Base-by-base conservation (phyloP, 1,140 invertebrate genomes). In the Caerostris extrusa region DNA sequence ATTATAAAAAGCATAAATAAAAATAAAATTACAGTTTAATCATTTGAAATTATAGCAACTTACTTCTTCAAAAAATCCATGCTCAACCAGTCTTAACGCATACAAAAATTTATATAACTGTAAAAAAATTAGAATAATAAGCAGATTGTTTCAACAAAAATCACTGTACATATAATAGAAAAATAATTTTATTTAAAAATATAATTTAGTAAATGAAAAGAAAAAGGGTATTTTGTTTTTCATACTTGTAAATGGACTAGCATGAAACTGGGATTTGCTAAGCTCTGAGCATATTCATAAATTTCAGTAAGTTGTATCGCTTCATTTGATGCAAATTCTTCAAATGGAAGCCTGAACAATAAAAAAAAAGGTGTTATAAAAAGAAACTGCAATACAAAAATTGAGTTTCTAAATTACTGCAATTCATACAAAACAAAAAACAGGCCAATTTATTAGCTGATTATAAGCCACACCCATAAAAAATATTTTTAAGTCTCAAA, bases 291-390 rank as follows among this genome's bases (percentile, higher is more conserved):
- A 96, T 98, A 99, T 96, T 99, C 98, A 96, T 98, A 99, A 88
- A 99, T 98, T 96, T 99, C 98, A 0, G 98, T 99, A 95, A 98
- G 97, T 96, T 99, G 98, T 86, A 99, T 98, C 5, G 98, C 98
- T 95, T 98, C 97, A 95, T 97, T 97, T 60, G 97, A 97, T 12
- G 97, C 97, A 96, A 99, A 98, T 94, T 97, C 97, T 57, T 95
- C 94, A 91, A 96, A 95, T 5, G 96, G 95, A 64, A 96, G 94
- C 94, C 96, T 96, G 95, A 94, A 5, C 8, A 7, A 34, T 14
- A 58, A 85, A 8, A 85, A 83, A 83, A 83, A 7, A 67, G 12
- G 7, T 67, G 3, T 67, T 67, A 67, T 34, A 34, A 34, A 10
- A 12, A 67, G 12, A 67, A 14, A 67, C 64, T 5, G 64, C n/a